These are phyloP conservation scores for Drosophila maculinotata DNA, from an alignment of 2,888 invertebrate genomes.

Conservation along the genomic window DNA sequence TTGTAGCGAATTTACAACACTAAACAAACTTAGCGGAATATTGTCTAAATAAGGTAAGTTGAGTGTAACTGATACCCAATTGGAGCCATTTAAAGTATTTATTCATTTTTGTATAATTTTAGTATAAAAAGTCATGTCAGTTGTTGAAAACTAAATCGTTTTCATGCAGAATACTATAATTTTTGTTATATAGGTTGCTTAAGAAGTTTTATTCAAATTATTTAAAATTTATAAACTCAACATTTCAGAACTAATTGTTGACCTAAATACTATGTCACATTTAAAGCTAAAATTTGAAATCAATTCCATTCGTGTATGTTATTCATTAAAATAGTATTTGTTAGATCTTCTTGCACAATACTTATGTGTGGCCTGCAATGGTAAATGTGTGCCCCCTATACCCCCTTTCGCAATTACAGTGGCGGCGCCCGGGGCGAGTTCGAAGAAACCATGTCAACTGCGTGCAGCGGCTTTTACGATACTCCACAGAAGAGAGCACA, in stretches of 20 bases:
- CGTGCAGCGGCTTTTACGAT: conserved; percentile 15
- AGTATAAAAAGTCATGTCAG: no score
- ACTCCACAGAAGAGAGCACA: neutral
- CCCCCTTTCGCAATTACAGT: conserved; percentile 26
- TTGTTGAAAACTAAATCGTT: no score
- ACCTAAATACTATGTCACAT: no score
- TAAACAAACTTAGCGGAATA: neutral
- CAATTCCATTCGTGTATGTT: no score
- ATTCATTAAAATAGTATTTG: no score
- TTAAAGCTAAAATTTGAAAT: no score
- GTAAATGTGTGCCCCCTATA: neutral
- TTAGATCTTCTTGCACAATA: no score
- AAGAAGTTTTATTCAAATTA: no score
- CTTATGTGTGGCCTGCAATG: neutral
- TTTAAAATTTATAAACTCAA: no score
- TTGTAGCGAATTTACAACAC: neutral
- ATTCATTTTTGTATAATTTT: conserved; percentile 1
- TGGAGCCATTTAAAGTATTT: conserved; percentile 1
- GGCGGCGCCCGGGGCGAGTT: neutral
- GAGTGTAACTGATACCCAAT: neutral
- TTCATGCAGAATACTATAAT: no score
- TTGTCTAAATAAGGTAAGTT: conserved; percentile 17
- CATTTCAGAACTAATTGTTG: no score
- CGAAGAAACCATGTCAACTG: conserved; percentile 30
- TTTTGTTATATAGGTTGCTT: no score